phyloP scores from a whole-genome alignment of 1,140 invertebrate genomes.

The Cepaea nemoralis region DNA sequence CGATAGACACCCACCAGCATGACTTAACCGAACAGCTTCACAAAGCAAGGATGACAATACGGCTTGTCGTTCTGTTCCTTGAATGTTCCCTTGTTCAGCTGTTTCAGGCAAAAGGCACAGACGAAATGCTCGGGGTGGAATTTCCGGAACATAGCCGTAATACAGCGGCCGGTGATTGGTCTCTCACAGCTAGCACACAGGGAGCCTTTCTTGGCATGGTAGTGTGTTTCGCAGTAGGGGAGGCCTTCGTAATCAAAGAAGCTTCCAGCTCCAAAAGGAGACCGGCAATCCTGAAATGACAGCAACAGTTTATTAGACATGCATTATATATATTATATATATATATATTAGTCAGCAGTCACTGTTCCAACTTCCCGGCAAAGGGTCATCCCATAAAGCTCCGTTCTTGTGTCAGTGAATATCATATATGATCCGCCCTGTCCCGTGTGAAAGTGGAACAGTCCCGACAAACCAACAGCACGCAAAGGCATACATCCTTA shows the following conservation, averaged over 20 bases:
- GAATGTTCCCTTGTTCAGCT: constrained; percentile 97
- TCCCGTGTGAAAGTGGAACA: too few relatives aligned
- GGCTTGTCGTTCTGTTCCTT: constrained; percentile 93
- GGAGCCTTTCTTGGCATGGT: constrained; percentile 95
- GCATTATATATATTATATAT: too few relatives aligned
- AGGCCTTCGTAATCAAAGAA: constrained; percentile 96
- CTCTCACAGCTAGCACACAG: constrained; percentile 97
- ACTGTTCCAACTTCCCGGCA: too few relatives aligned
- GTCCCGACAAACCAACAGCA: too few relatives aligned
- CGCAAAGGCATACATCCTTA: too few relatives aligned
- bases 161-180: constrained; percentile 92
- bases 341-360: too few relatives aligned
- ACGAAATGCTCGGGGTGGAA: constrained; percentile 99
- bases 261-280: constrained; percentile 89
- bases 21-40: constrained; percentile 86
- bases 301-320: too few relatives aligned
- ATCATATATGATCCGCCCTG: too few relatives aligned
- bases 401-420: too few relatives aligned
- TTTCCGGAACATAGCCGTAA: constrained; percentile 98
- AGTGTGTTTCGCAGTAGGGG: constrained; percentile 98
- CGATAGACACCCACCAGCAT: too few relatives aligned
- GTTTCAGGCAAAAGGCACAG: constrained; percentile 96
- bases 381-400: too few relatives aligned
- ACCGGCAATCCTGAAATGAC: constrained; percentile 88
- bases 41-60: constrained; percentile 97